A percentile compares a stretch with the other conserved stretches of the same genome.
phyloP scores from a whole-genome alignment of 2,888 invertebrate genomes.

The Cerastoderma edule region DNA sequence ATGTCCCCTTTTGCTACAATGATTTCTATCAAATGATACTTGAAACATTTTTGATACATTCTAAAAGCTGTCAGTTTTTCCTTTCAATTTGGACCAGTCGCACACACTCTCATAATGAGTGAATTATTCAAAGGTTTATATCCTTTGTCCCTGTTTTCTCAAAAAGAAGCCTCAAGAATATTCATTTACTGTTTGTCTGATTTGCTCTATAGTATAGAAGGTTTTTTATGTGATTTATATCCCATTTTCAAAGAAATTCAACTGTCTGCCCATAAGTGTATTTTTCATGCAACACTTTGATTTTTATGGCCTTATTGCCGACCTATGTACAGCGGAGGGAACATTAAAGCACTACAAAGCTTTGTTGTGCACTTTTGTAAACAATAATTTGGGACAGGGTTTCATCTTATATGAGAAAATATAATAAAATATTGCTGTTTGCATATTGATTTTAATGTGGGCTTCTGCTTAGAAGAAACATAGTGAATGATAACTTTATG shows the following conservation, averaged over 20 bases:
- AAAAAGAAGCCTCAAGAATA: no score
- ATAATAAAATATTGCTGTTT: slow-evolving; percentile 55
- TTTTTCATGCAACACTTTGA: slow-evolving; percentile 28
- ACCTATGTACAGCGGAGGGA: slow-evolving; percentile 10
- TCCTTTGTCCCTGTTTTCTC: no score
- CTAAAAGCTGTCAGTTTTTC: no score
- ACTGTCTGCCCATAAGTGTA: slow-evolving; percentile 38
- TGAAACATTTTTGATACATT: no score
- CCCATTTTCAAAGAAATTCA: slow-evolving; percentile 37
- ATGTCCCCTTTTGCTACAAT: no score
- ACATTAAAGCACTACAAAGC: slow-evolving; percentile 10
- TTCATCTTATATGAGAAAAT: slow-evolving; percentile 46
- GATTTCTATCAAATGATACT: no score
- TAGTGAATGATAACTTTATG: slow-evolving; percentile 27
- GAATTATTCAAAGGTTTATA: no score
- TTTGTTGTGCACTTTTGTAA: slow-evolving; percentile 38
- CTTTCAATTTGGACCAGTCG: no score
- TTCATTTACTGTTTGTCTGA: slow-evolving; percentile 16
- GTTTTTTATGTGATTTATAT: slow-evolving; percentile 26
- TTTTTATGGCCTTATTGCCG: slow-evolving; percentile 22
- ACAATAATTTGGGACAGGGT: slow-evolving; percentile 44
- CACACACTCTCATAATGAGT: no score
- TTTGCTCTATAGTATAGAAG: background rate
- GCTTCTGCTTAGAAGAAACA: slow-evolving; percentile 3
- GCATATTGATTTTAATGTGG: slow-evolving; percentile 54